phyloP scores from a whole-genome alignment of 2,888 invertebrate genomes.

The Chrysolina americana region DNA sequence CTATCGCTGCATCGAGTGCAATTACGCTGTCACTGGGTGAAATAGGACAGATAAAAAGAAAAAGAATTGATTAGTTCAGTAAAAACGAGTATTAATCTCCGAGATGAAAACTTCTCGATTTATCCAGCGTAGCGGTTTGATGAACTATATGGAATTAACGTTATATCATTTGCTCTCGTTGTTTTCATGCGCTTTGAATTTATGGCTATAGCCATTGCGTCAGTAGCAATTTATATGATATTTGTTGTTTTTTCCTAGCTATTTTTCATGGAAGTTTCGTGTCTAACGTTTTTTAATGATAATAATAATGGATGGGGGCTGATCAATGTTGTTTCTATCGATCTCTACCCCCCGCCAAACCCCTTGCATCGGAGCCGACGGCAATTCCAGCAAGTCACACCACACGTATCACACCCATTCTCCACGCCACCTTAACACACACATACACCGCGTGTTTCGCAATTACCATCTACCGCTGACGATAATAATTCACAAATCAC shows the following conservation, averaged over 20 bases:
- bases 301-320: no score
- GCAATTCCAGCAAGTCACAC: neutral
- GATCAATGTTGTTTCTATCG: no score
- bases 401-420: neutral
- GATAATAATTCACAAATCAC: constrained; percentile 34
- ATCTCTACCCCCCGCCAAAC: neutral
- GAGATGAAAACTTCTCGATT: neutral
- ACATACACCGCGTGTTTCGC: constrained; percentile 12
- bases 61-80: constrained; percentile 4
- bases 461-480: constrained; percentile 24
- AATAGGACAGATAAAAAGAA: neutral
- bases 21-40: neutral
- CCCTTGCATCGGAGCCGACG: neutral
- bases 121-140: no score
- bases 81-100: neutral
- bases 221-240: no score
- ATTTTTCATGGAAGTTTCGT: no score
- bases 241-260: no score
- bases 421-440: neutral
- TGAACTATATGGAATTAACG: no score
- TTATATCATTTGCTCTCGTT: no score
- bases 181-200: no score
- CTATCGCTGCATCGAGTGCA: constrained; percentile 8
- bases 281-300: no score
- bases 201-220: no score